Base-by-base conservation (phyloP, 2,888 invertebrate genomes). In the Tipula unca region DNA sequence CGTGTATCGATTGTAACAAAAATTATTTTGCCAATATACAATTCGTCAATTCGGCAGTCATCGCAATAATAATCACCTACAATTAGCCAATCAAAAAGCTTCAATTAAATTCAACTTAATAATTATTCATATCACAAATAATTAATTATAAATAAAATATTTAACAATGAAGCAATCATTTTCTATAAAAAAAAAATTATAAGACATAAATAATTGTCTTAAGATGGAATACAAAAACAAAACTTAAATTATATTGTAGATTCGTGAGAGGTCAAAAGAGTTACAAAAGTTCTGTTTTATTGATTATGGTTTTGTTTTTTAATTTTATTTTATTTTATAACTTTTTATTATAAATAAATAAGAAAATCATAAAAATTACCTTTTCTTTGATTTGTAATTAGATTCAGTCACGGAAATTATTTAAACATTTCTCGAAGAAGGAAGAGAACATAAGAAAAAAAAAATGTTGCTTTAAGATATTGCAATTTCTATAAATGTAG, bases 341-440 rank as follows among this genome's bases (percentile, higher is more conserved):
- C 17, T 48, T 48, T 48, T 48, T 48, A 20, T 48, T 69, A 25
- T 69, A 69, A 69, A 69, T 69, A 69, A 69, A 69, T 25, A 69
- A 69, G 69, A 69, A 69, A 69, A 69, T 69, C 69, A 69, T 69
- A 69, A 69, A 69, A 69, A 69, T 69, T 69, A 69, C 69, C 10
- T 69, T 69, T 69, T 69, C 69, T 69, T 69, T 69, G 69, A 69
- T 69, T 69, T 69, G 69, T 69, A 69, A 69, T 69, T 69, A 69
- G 25, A 69, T 69, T 69, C 69, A 69, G 69, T 69, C 69, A 69
- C 69, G 69, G 69, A 69, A 69, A 69, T 69, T 69, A 69, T 10
- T 69, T 10, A 25, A 69, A 20, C 69, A 69, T 25, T 69, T 69
- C 25, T 25, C 25, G 25, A 25, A 25, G 25, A 69, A 69, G 25